Base-by-base conservation (phyloP, 1,140 invertebrate genomes). In the Grapholita molesta region DNA sequence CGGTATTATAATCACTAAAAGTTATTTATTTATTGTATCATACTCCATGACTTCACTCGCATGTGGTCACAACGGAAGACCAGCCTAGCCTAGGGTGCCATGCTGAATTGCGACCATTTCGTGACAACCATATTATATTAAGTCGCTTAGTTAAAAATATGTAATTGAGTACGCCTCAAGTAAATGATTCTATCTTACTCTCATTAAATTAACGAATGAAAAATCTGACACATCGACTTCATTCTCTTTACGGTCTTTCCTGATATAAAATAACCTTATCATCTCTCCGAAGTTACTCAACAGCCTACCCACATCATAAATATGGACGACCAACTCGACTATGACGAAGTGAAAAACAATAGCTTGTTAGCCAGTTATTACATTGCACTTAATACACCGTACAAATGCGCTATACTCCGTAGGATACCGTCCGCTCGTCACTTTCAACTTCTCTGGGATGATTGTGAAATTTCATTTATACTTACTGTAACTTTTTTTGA, bases 311-410 rank as follows among this genome's bases (percentile, higher is more conserved):
- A 48, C 3, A 25, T 61, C 28, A 61, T 61, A 21, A 61, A 61
- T 61, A 61, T 68, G 61, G 55, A 48, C 9, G 25, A 53, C 24
- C 61, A n/a, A 67, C 33, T 67, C 66, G 35, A 66, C 21, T 33
- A 67, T 48, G 15, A 67, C 67, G 55, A 32, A 12, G 42, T 67
- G 70, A 66, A 71, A 73, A 78, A 76, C 73, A 77, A 77, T 77
- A 70, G 74, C 70, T 74, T 72, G 70, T 72, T 75, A 70, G 35
- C 33, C 52, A 69, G 70, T 71, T 74, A 74, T 74, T 70, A 67
- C 12, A 61, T 61, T 28, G 55, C 23, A 28, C 25, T 61, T 61
- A 61, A 61, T 61, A 30, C 53, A 28, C 24, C 55, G 23, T 28
- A 57, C 28, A 15, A 52, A 18, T 52, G 55, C 42, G 42, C 18